These are phyloP conservation scores for Lasiommata megera DNA, from an alignment of 2,888 invertebrate species.

Conservation along the genomic window DNA sequence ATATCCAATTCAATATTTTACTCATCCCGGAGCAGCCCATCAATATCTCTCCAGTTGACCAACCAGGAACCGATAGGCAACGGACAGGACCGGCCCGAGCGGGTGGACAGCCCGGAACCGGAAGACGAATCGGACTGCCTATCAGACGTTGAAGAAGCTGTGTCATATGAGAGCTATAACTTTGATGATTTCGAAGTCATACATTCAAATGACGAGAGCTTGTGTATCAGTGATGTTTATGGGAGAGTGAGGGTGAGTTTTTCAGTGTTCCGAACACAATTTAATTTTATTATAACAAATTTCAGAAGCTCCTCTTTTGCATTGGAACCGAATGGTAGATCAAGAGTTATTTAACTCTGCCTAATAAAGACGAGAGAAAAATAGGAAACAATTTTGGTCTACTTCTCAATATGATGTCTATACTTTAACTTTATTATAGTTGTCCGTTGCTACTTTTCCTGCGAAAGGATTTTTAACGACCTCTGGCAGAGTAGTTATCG, in stretches of 20 bases:
- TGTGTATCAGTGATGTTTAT: constrained; percentile 42
- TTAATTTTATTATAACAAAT: too few relatives aligned
- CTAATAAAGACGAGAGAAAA: too few relatives aligned
- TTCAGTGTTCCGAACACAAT: neutral
- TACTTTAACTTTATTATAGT: too few relatives aligned
- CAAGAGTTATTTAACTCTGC: too few relatives aligned
- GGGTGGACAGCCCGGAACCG: constrained; percentile 11
- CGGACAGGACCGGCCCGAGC: constrained; percentile 13
- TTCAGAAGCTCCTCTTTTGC: too few relatives aligned
- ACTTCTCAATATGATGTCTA: too few relatives aligned
- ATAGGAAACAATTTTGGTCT: too few relatives aligned
- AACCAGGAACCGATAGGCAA: neutral
- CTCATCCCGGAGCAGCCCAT: constrained; percentile 43
- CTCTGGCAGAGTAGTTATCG: too few relatives aligned
- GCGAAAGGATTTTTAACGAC: too few relatives aligned
- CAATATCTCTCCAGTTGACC: constrained; percentile 22
- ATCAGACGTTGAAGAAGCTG: constrained; percentile 65
- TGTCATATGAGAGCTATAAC: constrained; percentile 57
- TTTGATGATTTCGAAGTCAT: constrained; percentile 74
- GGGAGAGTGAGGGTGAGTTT: constrained; percentile 39
- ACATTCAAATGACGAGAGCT: constrained; percentile 50
- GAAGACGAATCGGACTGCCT: constrained; percentile 24
- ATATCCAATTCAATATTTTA: constrained; percentile 62
- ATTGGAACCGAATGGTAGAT: too few relatives aligned
- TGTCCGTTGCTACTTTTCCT: too few relatives aligned